These are phyloP conservation scores for Oxystoma pomonae DNA, from an alignment of 2,888 invertebrate genomes.

Conservation along the genomic window DNA sequence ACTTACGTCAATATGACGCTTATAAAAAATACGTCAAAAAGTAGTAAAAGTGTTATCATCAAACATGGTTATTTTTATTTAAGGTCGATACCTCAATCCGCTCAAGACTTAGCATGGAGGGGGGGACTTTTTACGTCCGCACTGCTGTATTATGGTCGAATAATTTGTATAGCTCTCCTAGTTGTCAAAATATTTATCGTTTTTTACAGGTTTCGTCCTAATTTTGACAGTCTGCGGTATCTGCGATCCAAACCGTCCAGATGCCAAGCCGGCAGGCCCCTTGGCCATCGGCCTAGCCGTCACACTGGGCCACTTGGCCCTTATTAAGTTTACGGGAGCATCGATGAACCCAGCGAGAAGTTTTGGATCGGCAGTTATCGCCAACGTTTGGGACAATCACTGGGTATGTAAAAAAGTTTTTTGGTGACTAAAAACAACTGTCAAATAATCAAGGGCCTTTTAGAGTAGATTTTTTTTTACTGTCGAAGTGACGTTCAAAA, in stretches of 20 bases:
- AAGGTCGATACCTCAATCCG: no score
- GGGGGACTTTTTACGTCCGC: no score
- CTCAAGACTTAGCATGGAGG: no score
- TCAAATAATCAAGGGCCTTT: no score
- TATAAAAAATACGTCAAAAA: no score
- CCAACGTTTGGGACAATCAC: conserved; percentile 69
- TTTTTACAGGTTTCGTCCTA: conserved; percentile 71
- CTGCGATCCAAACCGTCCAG: conserved; percentile 71
- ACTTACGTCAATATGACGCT: no score
- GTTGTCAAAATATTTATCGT: conserved; percentile 52
- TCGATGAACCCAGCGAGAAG: conserved; percentile 93
- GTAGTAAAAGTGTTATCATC: no score
- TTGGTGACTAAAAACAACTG: background rate
- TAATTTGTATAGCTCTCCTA: no score
- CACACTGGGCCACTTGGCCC: conserved; percentile 71
- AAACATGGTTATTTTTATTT: no score
- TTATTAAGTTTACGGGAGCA: conserved; percentile 80
- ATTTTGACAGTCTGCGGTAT: conserved; percentile 88
- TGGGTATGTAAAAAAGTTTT: conserved; percentile 59
- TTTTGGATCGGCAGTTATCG: conserved; percentile 81
- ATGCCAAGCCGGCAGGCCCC: conserved; percentile 77
- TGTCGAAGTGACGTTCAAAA: no score
- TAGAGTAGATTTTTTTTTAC: no score
- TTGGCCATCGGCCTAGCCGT: conserved; percentile 86
- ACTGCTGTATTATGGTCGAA: no score